A percentile compares a stretch with the other conserved stretches of the same genome.
phyloP scores from a whole-genome alignment of 2,888 invertebrate species.

The Xestia xanthographa region DNA sequence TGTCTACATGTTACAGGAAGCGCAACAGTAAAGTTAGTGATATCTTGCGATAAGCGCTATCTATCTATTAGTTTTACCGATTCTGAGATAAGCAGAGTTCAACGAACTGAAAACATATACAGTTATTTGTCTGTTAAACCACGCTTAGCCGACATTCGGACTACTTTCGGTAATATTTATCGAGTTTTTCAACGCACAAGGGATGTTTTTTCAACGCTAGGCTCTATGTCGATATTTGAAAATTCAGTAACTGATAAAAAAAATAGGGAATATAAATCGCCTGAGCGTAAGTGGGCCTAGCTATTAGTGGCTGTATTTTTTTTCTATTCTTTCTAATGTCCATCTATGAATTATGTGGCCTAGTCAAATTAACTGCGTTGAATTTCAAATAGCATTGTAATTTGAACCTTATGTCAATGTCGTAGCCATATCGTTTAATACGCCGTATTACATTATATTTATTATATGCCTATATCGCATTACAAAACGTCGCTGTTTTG shows the following conservation, averaged over 20 bases:
- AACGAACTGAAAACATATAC: constrained; percentile 32
- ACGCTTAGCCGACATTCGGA: background rate
- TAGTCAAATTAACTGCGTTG: background rate
- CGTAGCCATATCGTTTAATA: too few relatives aligned
- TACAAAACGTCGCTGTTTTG: too few relatives aligned
- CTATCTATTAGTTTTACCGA: constrained; percentile 27
- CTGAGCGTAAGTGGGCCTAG: background rate
- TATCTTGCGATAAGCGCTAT: constrained; percentile 43
- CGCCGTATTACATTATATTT: too few relatives aligned
- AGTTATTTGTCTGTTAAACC: background rate
- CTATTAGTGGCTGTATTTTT: background rate
- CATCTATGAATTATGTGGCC: background rate
- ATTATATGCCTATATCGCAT: too few relatives aligned
- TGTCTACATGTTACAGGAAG: constrained; percentile 39
- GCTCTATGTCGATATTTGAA: background rate
- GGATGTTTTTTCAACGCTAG: background rate
- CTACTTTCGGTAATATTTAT: background rate
- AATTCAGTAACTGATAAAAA: background rate
- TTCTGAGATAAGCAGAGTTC: constrained; percentile 38
- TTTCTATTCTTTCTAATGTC: too few relatives aligned
- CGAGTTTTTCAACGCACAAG: background rate
- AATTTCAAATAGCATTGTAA: background rate
- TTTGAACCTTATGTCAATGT: background rate
- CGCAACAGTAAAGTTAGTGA: constrained; percentile 7
- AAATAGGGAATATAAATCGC: too few relatives aligned